These are phyloP conservation scores for Anastrepha obliqua DNA, from an alignment of 1,140 invertebrate genomes.

Conservation along the genomic window DNA sequence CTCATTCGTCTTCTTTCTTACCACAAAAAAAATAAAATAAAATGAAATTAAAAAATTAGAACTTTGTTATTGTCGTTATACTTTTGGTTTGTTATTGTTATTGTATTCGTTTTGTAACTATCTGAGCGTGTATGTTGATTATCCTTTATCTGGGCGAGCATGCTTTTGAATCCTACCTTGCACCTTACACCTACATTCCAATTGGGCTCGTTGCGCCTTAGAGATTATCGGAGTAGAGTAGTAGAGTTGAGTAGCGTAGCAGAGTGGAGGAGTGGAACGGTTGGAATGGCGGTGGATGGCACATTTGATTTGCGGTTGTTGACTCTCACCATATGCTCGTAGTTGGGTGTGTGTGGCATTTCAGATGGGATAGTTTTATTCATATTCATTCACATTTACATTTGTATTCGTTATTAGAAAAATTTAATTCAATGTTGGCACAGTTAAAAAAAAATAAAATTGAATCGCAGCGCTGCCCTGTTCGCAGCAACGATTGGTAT, in stretches of 20 bases:
- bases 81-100: conserved; percentile 35
- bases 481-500: conserved; percentile 42
- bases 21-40: neutral
- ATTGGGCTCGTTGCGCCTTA: neutral
- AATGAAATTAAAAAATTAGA: neutral
- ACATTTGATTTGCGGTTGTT: conserved; percentile 40
- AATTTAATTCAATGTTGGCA: conserved; percentile 42
- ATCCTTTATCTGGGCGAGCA: conserved; percentile 23
- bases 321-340: neutral
- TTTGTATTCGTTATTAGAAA: conserved; percentile 25
- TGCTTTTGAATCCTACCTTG: neutral
- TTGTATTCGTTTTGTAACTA: conserved; percentile 25
- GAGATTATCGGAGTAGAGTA: neutral
- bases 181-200: neutral
- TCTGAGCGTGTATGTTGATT: conserved; percentile 43
- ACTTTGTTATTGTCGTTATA: neutral
- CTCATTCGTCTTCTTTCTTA: conserved; percentile 70
- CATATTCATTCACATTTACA: conserved; percentile 50
- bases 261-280: neutral
- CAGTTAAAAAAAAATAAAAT: conserved; percentile 40
- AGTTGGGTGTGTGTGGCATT: conserved; percentile 8
- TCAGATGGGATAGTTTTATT: conserved; percentile 10
- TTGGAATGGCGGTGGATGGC: neutral
- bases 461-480: conserved; percentile 47
- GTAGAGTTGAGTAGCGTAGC: neutral